Percentiles rank a stretch among this genome's conserved stretches.
Conservation (phyloP, 1,140 invertebrate species). For the Drosophila lini region DNA sequence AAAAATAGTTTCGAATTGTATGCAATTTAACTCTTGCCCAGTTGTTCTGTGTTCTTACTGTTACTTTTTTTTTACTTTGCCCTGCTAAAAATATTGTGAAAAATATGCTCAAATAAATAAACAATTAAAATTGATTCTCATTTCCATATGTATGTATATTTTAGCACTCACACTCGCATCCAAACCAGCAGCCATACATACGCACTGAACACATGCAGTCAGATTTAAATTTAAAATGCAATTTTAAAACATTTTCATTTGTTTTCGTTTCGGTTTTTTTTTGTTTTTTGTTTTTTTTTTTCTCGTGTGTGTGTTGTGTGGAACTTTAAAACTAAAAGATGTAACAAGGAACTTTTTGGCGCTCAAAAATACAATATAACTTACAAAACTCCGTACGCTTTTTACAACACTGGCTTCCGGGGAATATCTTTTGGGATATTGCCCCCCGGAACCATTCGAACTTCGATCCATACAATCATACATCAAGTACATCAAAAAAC, state of each 20-base stretch:
- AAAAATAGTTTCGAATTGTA: constrained; percentile 66
- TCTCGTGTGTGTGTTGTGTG: constrained; percentile 53
- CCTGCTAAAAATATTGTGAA: constrained; percentile 67
- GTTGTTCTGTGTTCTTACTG: constrained; percentile 21
- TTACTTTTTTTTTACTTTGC: constrained; percentile 20
- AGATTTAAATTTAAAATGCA: constrained; percentile 77
- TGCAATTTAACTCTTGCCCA: constrained; percentile 43
- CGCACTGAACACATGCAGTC: constrained; percentile 75
- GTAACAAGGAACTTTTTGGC: constrained; percentile 82
- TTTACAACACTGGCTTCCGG: constrained; percentile 62
- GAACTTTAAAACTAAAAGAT: constrained; percentile 79
- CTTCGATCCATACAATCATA: constrained; percentile 36
- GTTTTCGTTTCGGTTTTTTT: constrained; percentile 41
- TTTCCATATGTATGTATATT: constrained; percentile 44
- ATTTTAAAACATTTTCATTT: constrained; percentile 74
- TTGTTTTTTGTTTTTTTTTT: constrained; percentile 20
- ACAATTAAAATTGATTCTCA: constrained; percentile 75
- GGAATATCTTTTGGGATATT: neutral
- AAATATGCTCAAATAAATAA: constrained; percentile 76
- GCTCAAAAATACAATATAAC: constrained; percentile 79
- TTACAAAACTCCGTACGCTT: constrained; percentile 69
- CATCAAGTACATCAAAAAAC: constrained; percentile 52
- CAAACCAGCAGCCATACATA: constrained; percentile 20
- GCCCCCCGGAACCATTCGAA: constrained; percentile 24
- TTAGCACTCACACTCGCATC: constrained; percentile 33